These are phyloP conservation scores for Montipora efflorescens DNA, from an alignment of 64 coral and sea anemone species.

Conservation along the genomic window DNA sequence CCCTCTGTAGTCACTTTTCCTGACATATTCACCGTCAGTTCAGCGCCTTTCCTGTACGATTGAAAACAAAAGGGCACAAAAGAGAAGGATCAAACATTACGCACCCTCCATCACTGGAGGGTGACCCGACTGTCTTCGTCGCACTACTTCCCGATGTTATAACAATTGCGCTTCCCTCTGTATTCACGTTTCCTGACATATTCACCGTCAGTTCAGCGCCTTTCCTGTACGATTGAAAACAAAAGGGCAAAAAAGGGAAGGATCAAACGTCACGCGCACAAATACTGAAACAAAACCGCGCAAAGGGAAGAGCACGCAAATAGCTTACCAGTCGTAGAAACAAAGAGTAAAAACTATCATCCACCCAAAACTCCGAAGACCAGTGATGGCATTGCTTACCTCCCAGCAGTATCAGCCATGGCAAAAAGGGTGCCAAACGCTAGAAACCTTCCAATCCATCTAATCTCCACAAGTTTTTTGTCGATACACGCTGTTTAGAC, in stretches of 20 bases:
- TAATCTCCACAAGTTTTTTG: slow-evolving; percentile 5
- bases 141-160: slow-evolving; percentile 70
- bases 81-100: slow-evolving; percentile 22
- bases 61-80: neutral
- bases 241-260: neutral
- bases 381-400: neutral
- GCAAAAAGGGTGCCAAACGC: slow-evolving; percentile 40
- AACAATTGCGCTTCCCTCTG: slow-evolving; percentile 77
- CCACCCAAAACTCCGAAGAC: neutral
- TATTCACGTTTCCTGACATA: slow-evolving; percentile 59
- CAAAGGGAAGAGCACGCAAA: neutral
- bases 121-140: slow-evolving; percentile 41
- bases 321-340: neutral
- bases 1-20: slow-evolving; percentile 65
- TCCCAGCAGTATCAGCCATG: slow-evolving; percentile 36
- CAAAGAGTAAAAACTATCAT: neutral
- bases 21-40: slow-evolving; percentile 53
- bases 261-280: slow-evolving; percentile 29
- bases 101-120: slow-evolving; percentile 19
- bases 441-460: slow-evolving; percentile 47
- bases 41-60: slow-evolving; percentile 18
- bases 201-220: slow-evolving; percentile 31
- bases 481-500: slow-evolving; percentile 25
- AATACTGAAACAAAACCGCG: slow-evolving; percentile 18
- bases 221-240: slow-evolving; percentile 16